A percentile compares a stretch with the other conserved stretches of the same genome.
phyloP scores from a whole-genome alignment of 2,888 invertebrate species.

The Pyrgus malvae region DNA sequence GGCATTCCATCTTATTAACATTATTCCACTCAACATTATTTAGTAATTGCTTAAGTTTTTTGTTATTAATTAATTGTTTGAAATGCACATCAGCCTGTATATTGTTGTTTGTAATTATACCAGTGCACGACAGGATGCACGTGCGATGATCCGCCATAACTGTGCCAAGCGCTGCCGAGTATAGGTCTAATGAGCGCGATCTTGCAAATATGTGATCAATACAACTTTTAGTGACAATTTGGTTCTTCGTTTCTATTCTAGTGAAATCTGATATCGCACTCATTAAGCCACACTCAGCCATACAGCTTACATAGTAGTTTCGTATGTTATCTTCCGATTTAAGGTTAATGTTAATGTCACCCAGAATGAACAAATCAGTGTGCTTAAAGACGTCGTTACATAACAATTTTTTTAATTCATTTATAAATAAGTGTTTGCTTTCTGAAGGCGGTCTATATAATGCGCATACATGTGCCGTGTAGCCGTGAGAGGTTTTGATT shows the following conservation, averaged over 20 bases:
- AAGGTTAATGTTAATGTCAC: slow-evolving; percentile 26
- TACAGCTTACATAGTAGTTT: slow-evolving; percentile 1
- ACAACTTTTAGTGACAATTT: slow-evolving; percentile 13
- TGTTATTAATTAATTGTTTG: not conserved
- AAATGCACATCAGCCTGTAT: slow-evolving; percentile 1
- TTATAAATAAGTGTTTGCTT: slow-evolving; percentile 25
- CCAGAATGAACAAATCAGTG: slow-evolving; percentile 15
- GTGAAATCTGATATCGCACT: slow-evolving; percentile 24
- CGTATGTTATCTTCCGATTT: not conserved
- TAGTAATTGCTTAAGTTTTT: not conserved
- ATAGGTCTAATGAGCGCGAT: slow-evolving; percentile 21
- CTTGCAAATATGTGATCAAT: slow-evolving; percentile 30
- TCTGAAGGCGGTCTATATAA: not conserved
- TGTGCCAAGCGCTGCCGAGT: slow-evolving; percentile 28
- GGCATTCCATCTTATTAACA: not conserved
- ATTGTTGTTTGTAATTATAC: not conserved
- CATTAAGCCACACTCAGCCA: slow-evolving; percentile 22
- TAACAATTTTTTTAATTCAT: slow-evolving; percentile 15
- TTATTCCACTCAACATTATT: not conserved
- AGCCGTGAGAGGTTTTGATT: not conserved
- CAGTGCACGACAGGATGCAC: not conserved
- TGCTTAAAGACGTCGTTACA: not conserved
- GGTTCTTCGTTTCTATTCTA: slow-evolving; percentile 14
- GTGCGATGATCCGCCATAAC: slow-evolving; percentile 25
- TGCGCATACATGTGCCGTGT: slow-evolving; percentile 6